phyloP scores from a whole-genome alignment of 1,140 invertebrate species.

The Hestina assimilis region DNA sequence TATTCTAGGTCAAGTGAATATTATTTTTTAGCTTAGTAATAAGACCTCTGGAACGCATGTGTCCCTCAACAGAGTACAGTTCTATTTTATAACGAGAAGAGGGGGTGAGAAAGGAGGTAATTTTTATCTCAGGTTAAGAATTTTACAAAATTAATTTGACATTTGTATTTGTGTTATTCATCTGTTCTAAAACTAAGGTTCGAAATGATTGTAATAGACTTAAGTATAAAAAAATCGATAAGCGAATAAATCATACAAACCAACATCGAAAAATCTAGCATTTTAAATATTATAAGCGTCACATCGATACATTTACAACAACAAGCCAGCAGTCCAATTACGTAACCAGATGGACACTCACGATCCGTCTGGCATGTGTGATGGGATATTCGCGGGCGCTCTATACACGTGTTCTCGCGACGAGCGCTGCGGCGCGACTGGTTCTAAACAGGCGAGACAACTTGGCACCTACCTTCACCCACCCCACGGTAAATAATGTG shows the following conservation, averaged over 20 bases:
- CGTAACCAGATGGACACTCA: slow-evolving; percentile 57
- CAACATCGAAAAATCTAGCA: slow-evolving; percentile 10
- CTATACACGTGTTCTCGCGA: slow-evolving; percentile 39
- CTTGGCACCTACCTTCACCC: slow-evolving; percentile 29
- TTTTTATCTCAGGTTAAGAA: neutral
- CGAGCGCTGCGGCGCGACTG: slow-evolving; percentile 67
- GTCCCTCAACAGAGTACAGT: neutral
- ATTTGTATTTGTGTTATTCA: no score
- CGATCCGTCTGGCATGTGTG: slow-evolving; percentile 54
- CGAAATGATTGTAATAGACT: no score
- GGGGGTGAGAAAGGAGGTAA: neutral
- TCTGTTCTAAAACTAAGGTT: no score
- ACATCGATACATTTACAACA: slow-evolving; percentile 21
- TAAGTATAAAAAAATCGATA: neutral
- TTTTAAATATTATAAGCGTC: slow-evolving; percentile 11
- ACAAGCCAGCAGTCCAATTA: slow-evolving; percentile 41
- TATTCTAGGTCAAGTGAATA: slow-evolving; percentile 1
- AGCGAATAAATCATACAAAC: slow-evolving; percentile 3
- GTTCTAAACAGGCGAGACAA: slow-evolving; percentile 35
- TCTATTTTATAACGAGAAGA: neutral
- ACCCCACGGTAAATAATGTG: slow-evolving; percentile 37
- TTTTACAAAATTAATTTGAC: neutral
- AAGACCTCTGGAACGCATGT: neutral
- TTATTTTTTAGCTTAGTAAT: neutral
- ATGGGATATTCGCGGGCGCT: slow-evolving; percentile 30